Conservation (phyloP, 2,797 vertebrate genomes). For the Garrulus glandarius region DNA sequence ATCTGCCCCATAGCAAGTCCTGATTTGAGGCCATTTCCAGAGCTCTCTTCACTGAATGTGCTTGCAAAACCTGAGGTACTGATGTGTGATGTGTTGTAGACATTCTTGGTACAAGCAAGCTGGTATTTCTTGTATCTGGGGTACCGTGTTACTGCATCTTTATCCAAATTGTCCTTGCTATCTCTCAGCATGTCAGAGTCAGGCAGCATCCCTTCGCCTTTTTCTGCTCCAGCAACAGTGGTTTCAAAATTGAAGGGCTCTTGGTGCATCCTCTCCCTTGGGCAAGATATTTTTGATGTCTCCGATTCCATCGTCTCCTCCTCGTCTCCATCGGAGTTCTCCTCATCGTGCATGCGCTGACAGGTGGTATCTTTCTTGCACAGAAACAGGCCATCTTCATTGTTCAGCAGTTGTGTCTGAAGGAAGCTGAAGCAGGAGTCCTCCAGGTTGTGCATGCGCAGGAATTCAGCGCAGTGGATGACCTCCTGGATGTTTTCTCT, state of each 20-base stretch:
- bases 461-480: constrained; percentile 96
- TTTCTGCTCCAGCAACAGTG: constrained; percentile 71
- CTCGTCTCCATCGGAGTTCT: constrained; percentile 81
- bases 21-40: constrained; percentile 75
- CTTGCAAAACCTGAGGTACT: constrained; percentile 99
- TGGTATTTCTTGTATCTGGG: constrained; percentile 99
- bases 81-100: constrained; percentile 91
- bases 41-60: constrained; percentile 88
- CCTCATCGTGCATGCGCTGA: constrained; percentile 76
- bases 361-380: constrained; percentile 85
- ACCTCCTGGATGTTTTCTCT: constrained; percentile 99
- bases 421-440: constrained; percentile 99
- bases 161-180: constrained; percentile 84
- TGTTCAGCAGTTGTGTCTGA: constrained; percentile 93
- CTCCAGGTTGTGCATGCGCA: constrained; percentile 99
- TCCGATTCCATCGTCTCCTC: constrained; percentile 92
- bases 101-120: constrained; percentile 98
- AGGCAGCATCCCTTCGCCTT: constrained; percentile 75
- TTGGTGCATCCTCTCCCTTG: constrained; percentile 80
- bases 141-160: constrained; percentile 86
- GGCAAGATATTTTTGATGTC: constrained; percentile 79
- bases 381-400: constrained; percentile 87
- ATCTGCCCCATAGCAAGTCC: constrained; percentile 83
- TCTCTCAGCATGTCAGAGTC: constrained; percentile 82
- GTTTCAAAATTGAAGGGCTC: constrained; percentile 80